Base-by-base conservation (phyloP, 2,797 vertebrate genomes). In the Tinamus major region DNA sequence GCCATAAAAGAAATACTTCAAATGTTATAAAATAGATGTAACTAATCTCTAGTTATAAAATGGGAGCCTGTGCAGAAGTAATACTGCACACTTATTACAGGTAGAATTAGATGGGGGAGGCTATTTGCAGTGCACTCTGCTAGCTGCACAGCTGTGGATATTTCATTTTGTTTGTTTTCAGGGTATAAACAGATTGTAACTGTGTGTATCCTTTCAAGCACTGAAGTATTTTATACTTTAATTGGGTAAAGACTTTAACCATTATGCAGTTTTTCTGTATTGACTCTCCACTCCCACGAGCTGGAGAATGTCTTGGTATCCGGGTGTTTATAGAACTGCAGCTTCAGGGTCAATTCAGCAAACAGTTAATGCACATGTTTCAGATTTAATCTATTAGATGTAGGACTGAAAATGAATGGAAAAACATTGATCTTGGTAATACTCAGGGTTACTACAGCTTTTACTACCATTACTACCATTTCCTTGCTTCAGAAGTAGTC, bases 391-490 rank as follows among this genome's bases (percentile, higher is more conserved):
- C 1, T 6, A 14, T 26, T 68, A 49, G 69, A 55, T 70, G 5
- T 39, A 56, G 67, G 27, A 2, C 39, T 72, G 53, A 71, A 62
- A 89, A 62, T 13, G 26, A 75, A 29, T 33, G 33, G 39, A 33
- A 53, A 55, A 75, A 55, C 2, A 37, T 0, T 35, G 23, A 4
- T 29, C 5, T 23, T 33, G n/a, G 41, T 33, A 55, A 27, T 13
- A 9, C 49, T 64, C 55, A 39, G 19, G 18, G 9, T 7, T 1
- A 1, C 46, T 68, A 7, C 0, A 27, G 37, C n/a, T 2, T n/a
- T n/a, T n/a, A n/a, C n/a, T n/a, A n/a, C n/a, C n/a, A n/a, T n/a
- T n/a, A n/a, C n/a, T 44, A 62, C 64, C 6, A 2, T 37, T 74
- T 51, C 46, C 27, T 31, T 75, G 23, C 44, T 74, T 64, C 10